Conservation (phyloP, 53 echinoderm and acorn worm genomes). For the Apostichopus leukothele region DNA sequence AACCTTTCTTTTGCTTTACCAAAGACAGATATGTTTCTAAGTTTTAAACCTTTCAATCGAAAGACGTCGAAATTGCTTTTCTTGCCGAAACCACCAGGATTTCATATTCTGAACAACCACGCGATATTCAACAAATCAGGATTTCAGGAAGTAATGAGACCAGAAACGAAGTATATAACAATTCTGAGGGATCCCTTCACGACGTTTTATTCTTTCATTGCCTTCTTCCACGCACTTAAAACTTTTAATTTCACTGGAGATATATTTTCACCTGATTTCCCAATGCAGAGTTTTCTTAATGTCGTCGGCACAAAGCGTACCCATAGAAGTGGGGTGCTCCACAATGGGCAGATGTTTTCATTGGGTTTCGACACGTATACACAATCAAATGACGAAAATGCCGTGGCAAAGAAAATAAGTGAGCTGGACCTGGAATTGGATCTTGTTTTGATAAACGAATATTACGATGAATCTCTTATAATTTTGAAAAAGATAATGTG, state of each 20-base stretch:
- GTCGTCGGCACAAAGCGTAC: slow-evolving; percentile 21
- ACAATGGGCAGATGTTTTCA: slow-evolving; percentile 71
- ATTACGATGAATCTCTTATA: slow-evolving; percentile 67
- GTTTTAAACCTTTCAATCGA: neutral
- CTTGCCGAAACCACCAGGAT: neutral
- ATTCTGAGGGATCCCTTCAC: slow-evolving; percentile 63
- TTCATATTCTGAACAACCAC: slow-evolving; percentile 56
- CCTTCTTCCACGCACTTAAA: slow-evolving; percentile 47
- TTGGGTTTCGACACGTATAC: slow-evolving; percentile 57
- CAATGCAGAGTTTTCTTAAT: slow-evolving; percentile 51
- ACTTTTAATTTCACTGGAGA: slow-evolving; percentile 40
- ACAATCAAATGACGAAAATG: too few species aligned
- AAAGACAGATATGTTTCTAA: neutral
- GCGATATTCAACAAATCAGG: slow-evolving; percentile 51
- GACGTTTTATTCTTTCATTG: slow-evolving; percentile 46
- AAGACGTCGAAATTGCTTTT: neutral
- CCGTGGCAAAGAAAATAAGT: slow-evolving; percentile 12
- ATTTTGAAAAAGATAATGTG: slow-evolving; percentile 59
- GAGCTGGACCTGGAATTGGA: slow-evolving; percentile 54
- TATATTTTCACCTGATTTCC: slow-evolving; percentile 23
- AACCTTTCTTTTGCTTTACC: slow-evolving; percentile 30
- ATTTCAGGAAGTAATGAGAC: slow-evolving; percentile 60
- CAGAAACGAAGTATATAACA: slow-evolving; percentile 67
- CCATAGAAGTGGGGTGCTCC: slow-evolving; percentile 42
- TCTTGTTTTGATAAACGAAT: slow-evolving; percentile 69